Evolutionary conservation across 2,797 vertebrate genomes (phyloP), one percentile per base, ranked within the genome.

Genomic region (Sebastes melanostomus): DNA sequence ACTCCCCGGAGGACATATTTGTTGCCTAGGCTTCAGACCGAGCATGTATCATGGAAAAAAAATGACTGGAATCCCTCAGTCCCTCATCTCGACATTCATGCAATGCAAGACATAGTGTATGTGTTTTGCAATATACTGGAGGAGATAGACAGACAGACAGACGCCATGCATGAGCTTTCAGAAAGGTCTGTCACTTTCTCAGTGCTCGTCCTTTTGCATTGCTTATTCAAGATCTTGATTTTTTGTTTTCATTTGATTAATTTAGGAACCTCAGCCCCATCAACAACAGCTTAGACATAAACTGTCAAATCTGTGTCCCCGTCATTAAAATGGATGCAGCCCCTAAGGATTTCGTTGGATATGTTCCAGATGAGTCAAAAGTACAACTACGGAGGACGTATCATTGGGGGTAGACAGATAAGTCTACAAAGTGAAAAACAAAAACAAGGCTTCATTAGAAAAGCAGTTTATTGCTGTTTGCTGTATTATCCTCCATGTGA

Each of bases 1-100:
- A 69, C 81, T 91, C 90, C 83, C 88, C 52, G 66, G 78, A 85
- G 80, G 69, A 79, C 72, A 46, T 69, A 81, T 81, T 77, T 89
- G 86, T 78, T 86, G 86, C 61, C 77, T 25, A 6, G 34, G 72
- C 78, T 78, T 85, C 80, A 88, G 81, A 78, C 71, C 58, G 72
- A 81, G 75, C 67, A 78, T 83, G 77, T 14, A 82, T 91, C 81
- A 84, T 18, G 59, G 75, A 78, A 81, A 78, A 90, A 82, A 81
- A 66, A 89, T 81, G 63, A 76, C 56, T 52, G 67, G 25, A 55
- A 67, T 73, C 24, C 29, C 32, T 87, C 74, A 54, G 59, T 84
- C 75, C 77, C 65, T 83, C 76, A 77, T 90, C 70, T 74, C 65
- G 73, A 89, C 78, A 82, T 30, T 73, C 61, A 70, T 81, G 54